These are phyloP conservation scores for Drosophila cardini DNA, from an alignment of 1,140 invertebrate species.

Conservation along the genomic window DNA sequence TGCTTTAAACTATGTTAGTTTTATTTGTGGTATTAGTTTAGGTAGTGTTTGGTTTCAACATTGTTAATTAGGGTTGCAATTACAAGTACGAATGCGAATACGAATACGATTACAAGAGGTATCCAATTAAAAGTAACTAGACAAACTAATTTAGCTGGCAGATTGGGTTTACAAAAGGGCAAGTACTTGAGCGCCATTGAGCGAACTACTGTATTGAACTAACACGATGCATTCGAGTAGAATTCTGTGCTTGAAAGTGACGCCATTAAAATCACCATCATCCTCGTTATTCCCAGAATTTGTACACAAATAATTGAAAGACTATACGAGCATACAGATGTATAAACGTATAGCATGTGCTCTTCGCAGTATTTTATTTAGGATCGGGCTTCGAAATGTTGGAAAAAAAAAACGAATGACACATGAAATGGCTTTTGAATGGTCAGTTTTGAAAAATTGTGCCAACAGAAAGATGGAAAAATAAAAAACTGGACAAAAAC, in stretches of 20 bases:
- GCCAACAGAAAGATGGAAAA: slow-evolving; percentile 40
- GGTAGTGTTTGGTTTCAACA: slow-evolving; percentile 39
- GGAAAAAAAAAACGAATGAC: slow-evolving; percentile 80
- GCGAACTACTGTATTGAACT: background rate
- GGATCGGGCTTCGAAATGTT: slow-evolving; percentile 79
- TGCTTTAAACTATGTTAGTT: slow-evolving; percentile 52
- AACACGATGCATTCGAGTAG: slow-evolving; percentile 12
- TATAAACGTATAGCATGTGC: slow-evolving; percentile 62
- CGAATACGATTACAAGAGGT: slow-evolving; percentile 29
- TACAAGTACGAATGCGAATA: slow-evolving; percentile 52
- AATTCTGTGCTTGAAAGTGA: background rate
- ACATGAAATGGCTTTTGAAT: slow-evolving; percentile 84
- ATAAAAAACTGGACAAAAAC: slow-evolving; percentile 10
- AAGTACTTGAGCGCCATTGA: slow-evolving; percentile 8
- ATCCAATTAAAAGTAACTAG: slow-evolving; percentile 44
- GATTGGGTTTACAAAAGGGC: background rate
- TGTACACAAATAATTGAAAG: slow-evolving; percentile 31
- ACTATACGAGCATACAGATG: slow-evolving; percentile 50
- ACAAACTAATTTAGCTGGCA: slow-evolving; percentile 59
- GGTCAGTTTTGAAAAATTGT: slow-evolving; percentile 71
- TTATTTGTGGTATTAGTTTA: slow-evolving; percentile 21
- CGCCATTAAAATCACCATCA: background rate
- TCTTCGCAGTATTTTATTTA: slow-evolving; percentile 82
- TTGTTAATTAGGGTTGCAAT: slow-evolving; percentile 66
- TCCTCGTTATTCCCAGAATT: background rate